phyloP scores from a whole-genome alignment of 1,140 invertebrate genomes.

The Nymphalis io region DNA sequence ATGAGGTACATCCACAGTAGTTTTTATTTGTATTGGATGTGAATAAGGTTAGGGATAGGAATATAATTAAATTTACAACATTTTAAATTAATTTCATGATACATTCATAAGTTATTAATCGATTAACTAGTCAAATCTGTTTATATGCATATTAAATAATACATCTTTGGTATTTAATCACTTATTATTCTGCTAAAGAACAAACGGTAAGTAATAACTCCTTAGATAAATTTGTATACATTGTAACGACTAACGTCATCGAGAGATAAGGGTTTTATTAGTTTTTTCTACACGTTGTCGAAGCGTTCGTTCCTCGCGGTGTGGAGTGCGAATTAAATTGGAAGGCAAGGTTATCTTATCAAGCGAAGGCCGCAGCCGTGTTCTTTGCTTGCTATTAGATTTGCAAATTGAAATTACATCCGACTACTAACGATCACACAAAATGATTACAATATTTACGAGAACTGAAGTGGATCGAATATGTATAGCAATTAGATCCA shows the following conservation, averaged over 20 bases:
- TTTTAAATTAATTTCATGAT: background rate
- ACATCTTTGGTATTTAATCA: background rate
- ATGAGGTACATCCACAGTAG: slow-evolving; percentile 60
- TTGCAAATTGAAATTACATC: slow-evolving; percentile 35
- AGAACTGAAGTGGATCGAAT: background rate
- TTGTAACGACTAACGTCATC: slow-evolving; percentile 28
- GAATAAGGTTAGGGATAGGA: too few relatives aligned
- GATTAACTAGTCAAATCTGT: background rate
- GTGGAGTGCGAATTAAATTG: slow-evolving; percentile 66
- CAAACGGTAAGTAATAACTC: background rate
- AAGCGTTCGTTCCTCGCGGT: slow-evolving; percentile 1
- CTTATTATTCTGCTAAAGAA: background rate
- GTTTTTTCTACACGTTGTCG: slow-evolving; percentile 41
- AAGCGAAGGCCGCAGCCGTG: slow-evolving; percentile 52
- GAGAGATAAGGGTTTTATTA: slow-evolving; percentile 57
- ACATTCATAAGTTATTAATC: background rate
- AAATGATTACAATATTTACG: slow-evolving; percentile 5
- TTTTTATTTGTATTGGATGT: background rate
- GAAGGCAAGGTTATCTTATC: slow-evolving; percentile 80
- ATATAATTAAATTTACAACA: background rate
- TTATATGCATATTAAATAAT: background rate
- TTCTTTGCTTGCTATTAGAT: slow-evolving; percentile 26
- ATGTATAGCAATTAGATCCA: background rate
- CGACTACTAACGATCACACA: slow-evolving; percentile 10
- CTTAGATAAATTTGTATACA: slow-evolving; percentile 15